These are phyloP conservation scores for Drosophila parvula DNA, from an alignment of 1,140 invertebrate genomes.

Conservation along the genomic window DNA sequence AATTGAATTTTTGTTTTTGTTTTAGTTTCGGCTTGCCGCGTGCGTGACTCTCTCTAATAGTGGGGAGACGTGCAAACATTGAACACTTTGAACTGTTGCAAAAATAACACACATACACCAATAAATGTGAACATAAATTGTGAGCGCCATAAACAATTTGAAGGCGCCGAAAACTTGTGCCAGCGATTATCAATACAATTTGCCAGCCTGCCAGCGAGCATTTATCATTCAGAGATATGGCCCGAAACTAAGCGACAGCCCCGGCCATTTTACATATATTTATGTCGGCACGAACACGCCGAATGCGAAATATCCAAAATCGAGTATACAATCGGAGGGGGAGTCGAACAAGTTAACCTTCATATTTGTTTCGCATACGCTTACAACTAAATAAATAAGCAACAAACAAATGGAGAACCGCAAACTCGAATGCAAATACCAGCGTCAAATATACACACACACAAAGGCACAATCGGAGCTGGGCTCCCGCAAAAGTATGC, in stretches of 20 bases:
- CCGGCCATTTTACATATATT: constrained; percentile 25
- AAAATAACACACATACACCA: background rate
- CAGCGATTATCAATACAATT: constrained; percentile 55
- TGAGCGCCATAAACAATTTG: constrained; percentile 25
- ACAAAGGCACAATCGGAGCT: background rate
- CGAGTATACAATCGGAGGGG: background rate
- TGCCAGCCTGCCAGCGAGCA: constrained; percentile 35
- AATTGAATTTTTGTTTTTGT: constrained; percentile 76
- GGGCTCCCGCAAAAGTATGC: constrained; percentile 64
- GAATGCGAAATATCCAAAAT: constrained; percentile 35
- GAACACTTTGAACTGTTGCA: constrained; percentile 32
- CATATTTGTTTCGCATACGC: constrained; percentile 46
- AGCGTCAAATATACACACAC: constrained; percentile 9
- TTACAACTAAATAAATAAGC: constrained; percentile 59
- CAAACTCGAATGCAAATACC: constrained; percentile 47
- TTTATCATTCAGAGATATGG: constrained; percentile 53
- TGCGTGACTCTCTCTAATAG: constrained; percentile 52
- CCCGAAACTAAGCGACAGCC: constrained; percentile 7
- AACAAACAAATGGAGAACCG: constrained; percentile 47
- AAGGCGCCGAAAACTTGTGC: constrained; percentile 43
- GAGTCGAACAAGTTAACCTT: constrained; percentile 34
- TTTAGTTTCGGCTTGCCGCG: constrained; percentile 62
- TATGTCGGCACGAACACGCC: background rate
- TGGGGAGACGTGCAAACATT: constrained; percentile 10
- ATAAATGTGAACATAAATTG: constrained; percentile 34